Evolutionary conservation across 2,797 vertebrate genomes (phyloP).

Genomic region (Bradypodion ventrale): DNA sequence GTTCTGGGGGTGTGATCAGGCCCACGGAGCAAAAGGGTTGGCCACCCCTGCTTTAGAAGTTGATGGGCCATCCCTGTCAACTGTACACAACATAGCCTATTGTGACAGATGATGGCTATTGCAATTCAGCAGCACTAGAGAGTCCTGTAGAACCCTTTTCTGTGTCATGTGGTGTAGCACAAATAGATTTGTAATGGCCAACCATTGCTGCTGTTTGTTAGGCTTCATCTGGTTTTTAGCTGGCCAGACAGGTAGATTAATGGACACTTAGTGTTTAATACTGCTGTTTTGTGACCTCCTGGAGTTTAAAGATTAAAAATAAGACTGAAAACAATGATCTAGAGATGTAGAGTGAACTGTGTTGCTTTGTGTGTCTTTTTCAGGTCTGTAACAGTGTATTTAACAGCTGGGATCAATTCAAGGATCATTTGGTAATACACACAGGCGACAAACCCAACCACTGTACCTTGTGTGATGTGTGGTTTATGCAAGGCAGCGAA

Average conservation of each 20-base stretch:
- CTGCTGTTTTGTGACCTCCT: background rate
- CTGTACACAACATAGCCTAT: too few relatives aligned
- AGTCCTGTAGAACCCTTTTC: too few relatives aligned
- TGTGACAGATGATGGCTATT: too few relatives aligned
- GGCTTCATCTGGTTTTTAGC: background rate
- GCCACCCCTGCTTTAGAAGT: too few relatives aligned
- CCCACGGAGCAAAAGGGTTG: too few relatives aligned
- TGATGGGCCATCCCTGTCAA: too few relatives aligned
- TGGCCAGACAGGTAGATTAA: background rate
- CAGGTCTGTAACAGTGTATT: constrained; percentile 98
- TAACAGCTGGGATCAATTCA: constrained; percentile 98
- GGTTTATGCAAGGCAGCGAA: constrained; percentile 94
- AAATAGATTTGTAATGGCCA: background rate
- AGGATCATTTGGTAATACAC: constrained; percentile 95
- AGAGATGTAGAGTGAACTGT: background rate
- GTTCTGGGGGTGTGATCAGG: too few relatives aligned
- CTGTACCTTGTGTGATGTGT: constrained; percentile 95
- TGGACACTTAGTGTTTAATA: background rate
- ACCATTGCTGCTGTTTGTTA: background rate
- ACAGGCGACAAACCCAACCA: constrained; percentile 97
- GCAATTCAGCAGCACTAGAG: too few relatives aligned
- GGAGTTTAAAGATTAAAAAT: background rate
- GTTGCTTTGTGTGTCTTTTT: constrained; percentile 41
- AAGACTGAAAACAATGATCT: background rate
- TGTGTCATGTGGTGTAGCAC: background rate